phyloP scores from a whole-genome alignment of 2,888 invertebrate species.

The Drosophila lacicola region DNA sequence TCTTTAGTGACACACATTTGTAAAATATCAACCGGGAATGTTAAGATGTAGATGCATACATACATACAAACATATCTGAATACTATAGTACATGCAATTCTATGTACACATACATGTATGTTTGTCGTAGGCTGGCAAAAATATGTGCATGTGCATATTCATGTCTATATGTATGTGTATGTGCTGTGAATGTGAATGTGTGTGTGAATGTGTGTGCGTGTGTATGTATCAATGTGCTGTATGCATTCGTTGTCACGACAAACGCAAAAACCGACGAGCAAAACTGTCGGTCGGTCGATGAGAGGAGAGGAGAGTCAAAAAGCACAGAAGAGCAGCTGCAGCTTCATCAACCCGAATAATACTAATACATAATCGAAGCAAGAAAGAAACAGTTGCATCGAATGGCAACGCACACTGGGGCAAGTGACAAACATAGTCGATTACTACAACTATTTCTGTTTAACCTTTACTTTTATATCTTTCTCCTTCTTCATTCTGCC shows the following conservation, averaged over 20 bases:
- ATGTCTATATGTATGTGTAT: neutral
- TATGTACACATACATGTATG: neutral
- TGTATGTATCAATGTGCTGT: constrained; percentile 8
- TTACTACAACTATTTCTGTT: neutral
- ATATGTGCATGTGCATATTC: constrained; percentile 2
- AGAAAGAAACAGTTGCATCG: constrained; percentile 33
- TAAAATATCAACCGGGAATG: neutral
- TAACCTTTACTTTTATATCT: too few species aligned
- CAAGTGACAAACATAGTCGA: neutral
- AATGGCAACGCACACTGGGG: constrained; percentile 17
- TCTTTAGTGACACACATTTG: constrained; percentile 11
- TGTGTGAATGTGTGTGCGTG: neutral
- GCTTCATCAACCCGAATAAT: constrained; percentile 29
- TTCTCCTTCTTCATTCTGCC: too few species aligned
- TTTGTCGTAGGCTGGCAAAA: constrained; percentile 4
- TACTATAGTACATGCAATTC: neutral
- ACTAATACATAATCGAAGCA: constrained; percentile 43
- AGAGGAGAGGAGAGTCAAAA: constrained; percentile 44
- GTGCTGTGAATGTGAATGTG: neutral
- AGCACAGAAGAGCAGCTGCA: constrained; percentile 25
- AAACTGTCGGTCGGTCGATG: constrained; percentile 39
- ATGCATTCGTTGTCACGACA: constrained; percentile 37
- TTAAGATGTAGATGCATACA: constrained; percentile 1
- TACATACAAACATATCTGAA: neutral
- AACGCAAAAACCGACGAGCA: constrained; percentile 34